A percentile compares a stretch with the other conserved stretches of the same genome.
These are phyloP conservation scores for Boulengeromyrus knoepffleri DNA, from an alignment of 2,113 vertebrate genomes.

Conservation along the genomic window DNA sequence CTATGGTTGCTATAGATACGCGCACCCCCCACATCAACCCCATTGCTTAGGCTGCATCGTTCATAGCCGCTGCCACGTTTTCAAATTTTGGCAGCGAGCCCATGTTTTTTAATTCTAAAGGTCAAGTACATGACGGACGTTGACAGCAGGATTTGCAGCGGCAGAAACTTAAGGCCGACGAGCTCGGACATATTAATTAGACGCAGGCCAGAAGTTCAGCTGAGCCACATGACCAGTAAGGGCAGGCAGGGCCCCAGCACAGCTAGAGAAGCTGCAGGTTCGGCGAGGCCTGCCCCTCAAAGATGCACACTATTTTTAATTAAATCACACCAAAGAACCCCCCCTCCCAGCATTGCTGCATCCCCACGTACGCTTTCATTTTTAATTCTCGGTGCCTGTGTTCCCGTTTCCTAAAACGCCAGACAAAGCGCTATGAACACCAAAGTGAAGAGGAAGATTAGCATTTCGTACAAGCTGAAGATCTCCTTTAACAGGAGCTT, in stretches of 20 bases:
- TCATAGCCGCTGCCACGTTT: not conserved
- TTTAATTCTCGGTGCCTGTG: not conserved
- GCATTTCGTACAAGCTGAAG: not conserved
- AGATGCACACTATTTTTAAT: not conserved
- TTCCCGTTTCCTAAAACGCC: not conserved
- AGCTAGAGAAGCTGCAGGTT: not conserved
- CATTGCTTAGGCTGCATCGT: not conserved
- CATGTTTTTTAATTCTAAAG: not conserved
- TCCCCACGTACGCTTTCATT: not conserved
- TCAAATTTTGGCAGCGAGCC: not conserved
- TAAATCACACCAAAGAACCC: not conserved
- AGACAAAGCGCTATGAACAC: not conserved
- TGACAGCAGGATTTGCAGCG: not conserved
- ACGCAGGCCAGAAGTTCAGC: not conserved
- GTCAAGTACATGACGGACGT: not conserved
- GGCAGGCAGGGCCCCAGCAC: not conserved
- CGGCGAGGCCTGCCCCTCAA: not conserved
- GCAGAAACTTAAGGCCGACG: not conserved
- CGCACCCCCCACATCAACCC: not conserved
- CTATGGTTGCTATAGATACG: not conserved
- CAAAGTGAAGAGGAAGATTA: not conserved
- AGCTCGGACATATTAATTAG: not conserved
- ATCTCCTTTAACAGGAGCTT: slow-evolving; percentile 2
- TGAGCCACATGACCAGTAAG: not conserved
- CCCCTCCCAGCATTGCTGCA: not conserved